phyloP scores from a whole-genome alignment of 2,113 vertebrate genomes.

The Nerophis lumbriciformis region DNA sequence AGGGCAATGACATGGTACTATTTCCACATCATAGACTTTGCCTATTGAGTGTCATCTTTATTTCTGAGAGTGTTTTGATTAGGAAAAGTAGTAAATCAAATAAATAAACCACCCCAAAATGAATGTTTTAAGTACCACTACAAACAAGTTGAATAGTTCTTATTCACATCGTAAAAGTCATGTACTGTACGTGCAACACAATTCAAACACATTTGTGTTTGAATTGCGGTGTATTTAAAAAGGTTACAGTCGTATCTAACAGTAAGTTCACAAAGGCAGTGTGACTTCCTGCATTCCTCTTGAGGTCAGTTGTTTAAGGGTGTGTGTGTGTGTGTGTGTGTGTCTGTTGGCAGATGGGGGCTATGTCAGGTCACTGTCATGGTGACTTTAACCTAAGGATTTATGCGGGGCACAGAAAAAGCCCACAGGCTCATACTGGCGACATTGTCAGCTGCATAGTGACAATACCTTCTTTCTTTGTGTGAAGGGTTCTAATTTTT shows the following conservation, averaged over 20 bases:
- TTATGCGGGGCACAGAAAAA: neutral
- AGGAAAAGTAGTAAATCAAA: too few species aligned
- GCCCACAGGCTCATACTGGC: neutral
- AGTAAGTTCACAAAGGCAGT: slow-evolving; percentile 4
- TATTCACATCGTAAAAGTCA: too few species aligned
- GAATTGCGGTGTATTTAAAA: neutral
- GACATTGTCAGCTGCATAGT: neutral
- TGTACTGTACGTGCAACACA: neutral
- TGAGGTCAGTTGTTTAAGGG: slow-evolving; percentile 27
- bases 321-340: neutral
- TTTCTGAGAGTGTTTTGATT: too few species aligned
- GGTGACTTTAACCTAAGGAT: slow-evolving; percentile 5
- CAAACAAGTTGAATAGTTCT: too few species aligned
- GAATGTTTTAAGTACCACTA: too few species aligned
- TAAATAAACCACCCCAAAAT: too few species aligned
- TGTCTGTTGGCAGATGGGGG: too few species aligned
- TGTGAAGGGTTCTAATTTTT: neutral
- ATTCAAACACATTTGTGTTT: neutral
- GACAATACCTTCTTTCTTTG: neutral
- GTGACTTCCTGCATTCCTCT: slow-evolving; percentile 26
- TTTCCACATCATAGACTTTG: too few species aligned
- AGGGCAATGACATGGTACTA: too few species aligned
- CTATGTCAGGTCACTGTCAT: slow-evolving; percentile 2
- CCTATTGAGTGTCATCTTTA: too few species aligned
- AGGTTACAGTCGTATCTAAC: neutral